Evolutionary conservation across 2,797 vertebrate species (phyloP).

Genomic region (Micromesistius poutassou): DNA sequence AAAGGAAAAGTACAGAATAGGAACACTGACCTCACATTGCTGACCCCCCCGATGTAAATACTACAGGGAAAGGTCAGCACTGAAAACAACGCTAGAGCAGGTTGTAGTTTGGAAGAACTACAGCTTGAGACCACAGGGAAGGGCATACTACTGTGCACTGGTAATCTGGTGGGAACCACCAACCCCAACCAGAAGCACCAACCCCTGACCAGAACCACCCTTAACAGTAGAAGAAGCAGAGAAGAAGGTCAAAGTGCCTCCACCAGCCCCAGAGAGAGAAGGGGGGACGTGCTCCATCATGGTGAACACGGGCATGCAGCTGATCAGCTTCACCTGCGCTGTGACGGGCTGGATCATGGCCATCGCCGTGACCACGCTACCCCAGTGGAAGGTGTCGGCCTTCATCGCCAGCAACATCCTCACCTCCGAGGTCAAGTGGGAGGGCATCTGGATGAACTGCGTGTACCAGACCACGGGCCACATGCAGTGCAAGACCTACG

Average conservation of each 20-base stretch:
- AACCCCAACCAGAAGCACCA: background rate
- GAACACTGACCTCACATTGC: background rate
- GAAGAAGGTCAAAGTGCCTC: background rate
- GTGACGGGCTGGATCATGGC: slow-evolving; percentile 82
- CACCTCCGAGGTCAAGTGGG: slow-evolving; percentile 80
- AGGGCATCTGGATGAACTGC: slow-evolving; percentile 85
- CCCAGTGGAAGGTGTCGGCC: slow-evolving; percentile 82
- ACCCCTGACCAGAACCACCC: background rate
- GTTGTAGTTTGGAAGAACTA: background rate
- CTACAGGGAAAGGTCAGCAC: background rate
- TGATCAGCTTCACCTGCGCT: slow-evolving; percentile 80
- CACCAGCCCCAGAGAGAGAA: slow-evolving; percentile 3
- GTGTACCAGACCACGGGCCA: slow-evolving; percentile 80
- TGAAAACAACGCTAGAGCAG: background rate
- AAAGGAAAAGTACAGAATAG: background rate
- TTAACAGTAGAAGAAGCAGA: background rate
- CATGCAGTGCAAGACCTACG: slow-evolving; percentile 82
- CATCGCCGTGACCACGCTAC: slow-evolving; percentile 77
- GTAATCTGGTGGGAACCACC: background rate
- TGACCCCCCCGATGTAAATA: background rate
- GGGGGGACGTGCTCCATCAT: slow-evolving; percentile 44
- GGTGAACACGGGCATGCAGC: slow-evolving; percentile 80
- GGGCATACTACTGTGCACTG: background rate
- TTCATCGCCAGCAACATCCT: slow-evolving; percentile 80
- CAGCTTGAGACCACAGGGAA: background rate